Percentiles rank a stretch among this genome's conserved stretches.
These are phyloP conservation scores for Caranx melampygus DNA, from an alignment of 2,113 vertebrate species.

Conservation along the genomic window DNA sequence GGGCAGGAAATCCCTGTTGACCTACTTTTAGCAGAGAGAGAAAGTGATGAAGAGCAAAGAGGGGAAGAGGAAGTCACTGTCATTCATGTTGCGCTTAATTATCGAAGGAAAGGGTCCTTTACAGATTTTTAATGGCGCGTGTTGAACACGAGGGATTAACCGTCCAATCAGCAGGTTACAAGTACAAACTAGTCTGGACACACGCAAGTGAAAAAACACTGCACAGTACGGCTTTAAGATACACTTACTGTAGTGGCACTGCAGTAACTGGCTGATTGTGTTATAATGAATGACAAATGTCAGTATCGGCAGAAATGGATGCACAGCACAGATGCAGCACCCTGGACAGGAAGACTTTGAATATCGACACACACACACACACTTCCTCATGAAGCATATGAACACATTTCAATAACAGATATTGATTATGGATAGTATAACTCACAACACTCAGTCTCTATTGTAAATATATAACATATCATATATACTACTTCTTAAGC, in stretches of 20 bases:
- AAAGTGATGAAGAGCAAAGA: conserved; percentile 64
- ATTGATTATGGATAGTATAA: too few species aligned
- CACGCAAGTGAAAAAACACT: too few species aligned
- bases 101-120: conserved; percentile 28
- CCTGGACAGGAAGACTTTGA: background rate
- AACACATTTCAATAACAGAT: too few species aligned
- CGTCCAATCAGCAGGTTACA: background rate
- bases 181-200: background rate
- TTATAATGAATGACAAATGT: background rate
- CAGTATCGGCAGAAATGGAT: background rate
- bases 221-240: background rate
- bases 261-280: background rate
- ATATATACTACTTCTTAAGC: too few species aligned
- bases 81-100: conserved; percentile 48
- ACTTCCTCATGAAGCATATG: too few species aligned
- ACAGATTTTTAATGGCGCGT: background rate
- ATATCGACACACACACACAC: background rate
- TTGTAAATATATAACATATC: too few species aligned
- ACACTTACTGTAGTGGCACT: too few species aligned
- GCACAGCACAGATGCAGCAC: background rate
- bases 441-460: too few species aligned
- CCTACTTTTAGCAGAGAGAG: conserved; percentile 78
- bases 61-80: conserved; percentile 61
- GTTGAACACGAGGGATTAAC: background rate
- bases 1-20: conserved; percentile 84